These are phyloP conservation scores for Neoaliturus tenellus DNA, from an alignment of 2,888 invertebrate species.

Conservation along the genomic window DNA sequence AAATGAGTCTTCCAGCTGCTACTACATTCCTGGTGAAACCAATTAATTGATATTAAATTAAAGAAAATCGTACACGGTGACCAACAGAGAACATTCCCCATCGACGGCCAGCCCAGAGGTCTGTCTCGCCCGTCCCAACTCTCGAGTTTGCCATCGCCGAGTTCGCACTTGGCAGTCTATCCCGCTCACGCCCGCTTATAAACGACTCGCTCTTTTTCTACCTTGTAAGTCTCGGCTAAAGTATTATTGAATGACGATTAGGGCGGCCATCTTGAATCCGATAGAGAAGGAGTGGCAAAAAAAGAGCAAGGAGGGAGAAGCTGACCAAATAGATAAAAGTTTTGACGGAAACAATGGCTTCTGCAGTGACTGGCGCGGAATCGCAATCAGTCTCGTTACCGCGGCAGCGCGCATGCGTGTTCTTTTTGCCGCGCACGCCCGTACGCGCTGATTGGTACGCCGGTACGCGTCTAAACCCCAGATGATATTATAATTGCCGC, in stretches of 20 bases:
- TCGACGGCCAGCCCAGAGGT: no score
- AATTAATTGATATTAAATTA: no score
- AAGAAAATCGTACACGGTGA: no score
- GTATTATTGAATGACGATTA: constrained; percentile 57
- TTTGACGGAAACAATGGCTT: constrained; percentile 59
- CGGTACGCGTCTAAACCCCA: constrained; percentile 43
- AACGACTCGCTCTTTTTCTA: constrained; percentile 35
- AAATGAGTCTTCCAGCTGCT: no score
- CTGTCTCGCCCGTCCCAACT: neutral
- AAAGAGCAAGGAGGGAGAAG: constrained; percentile 10
- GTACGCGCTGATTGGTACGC: constrained; percentile 44
- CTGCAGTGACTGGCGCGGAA: constrained; percentile 45
- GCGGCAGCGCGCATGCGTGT: neutral
- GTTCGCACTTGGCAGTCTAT: neutral
- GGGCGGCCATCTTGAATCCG: constrained; percentile 59
- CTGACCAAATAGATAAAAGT: constrained; percentile 57
- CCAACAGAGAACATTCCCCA: no score
- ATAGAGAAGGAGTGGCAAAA: constrained; percentile 51
- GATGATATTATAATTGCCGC: constrained; percentile 52
- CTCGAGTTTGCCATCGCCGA: neutral
- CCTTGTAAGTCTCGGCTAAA: constrained; percentile 32
- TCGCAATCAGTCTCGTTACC: constrained; percentile 50
- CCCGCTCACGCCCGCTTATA: neutral
- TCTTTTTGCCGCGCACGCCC: constrained; percentile 36
- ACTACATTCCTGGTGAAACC: no score